These are phyloP conservation scores for Anguilla japonica DNA, from an alignment of 2,113 vertebrate species.

Conservation along the genomic window DNA sequence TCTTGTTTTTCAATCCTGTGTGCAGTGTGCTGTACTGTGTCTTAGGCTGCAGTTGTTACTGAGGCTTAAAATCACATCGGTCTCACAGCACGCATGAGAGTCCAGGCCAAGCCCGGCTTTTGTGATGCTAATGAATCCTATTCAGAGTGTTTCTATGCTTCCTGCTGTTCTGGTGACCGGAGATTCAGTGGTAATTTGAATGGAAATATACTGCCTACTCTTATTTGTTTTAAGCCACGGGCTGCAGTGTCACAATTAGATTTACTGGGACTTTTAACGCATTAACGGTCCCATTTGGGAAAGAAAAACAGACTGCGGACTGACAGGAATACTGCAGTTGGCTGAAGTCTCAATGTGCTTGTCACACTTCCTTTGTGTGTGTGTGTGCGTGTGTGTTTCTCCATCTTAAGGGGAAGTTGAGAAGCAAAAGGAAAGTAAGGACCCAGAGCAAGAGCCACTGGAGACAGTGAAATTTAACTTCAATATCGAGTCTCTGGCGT, in stretches of 20 bases:
- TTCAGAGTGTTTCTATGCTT: background rate
- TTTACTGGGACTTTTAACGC: background rate
- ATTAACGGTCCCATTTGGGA: background rate
- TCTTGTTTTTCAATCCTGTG: background rate
- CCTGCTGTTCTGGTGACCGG: background rate
- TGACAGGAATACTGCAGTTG: background rate
- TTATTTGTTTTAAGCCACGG: background rate
- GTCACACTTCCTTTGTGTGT: background rate
- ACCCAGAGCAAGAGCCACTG: slow-evolving; percentile 49
- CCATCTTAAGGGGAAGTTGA: slow-evolving; percentile 39
- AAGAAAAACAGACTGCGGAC: background rate
- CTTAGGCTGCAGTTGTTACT: background rate
- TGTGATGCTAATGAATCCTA: background rate
- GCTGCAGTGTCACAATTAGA: background rate
- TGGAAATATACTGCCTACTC: background rate
- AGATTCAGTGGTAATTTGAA: background rate
- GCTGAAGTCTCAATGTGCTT: background rate
- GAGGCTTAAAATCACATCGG: background rate
- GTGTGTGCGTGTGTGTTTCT: background rate
- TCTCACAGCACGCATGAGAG: background rate
- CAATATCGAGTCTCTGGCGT: slow-evolving; percentile 83
- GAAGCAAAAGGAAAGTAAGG: slow-evolving; percentile 25
- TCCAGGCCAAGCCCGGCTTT: background rate
- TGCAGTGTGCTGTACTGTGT: background rate
- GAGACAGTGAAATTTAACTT: slow-evolving; percentile 81